Percentiles rank a stretch among this genome's conserved stretches.
Conservation (phyloP, 2,113 vertebrate species). For the Plestiodon gilberti region DNA sequence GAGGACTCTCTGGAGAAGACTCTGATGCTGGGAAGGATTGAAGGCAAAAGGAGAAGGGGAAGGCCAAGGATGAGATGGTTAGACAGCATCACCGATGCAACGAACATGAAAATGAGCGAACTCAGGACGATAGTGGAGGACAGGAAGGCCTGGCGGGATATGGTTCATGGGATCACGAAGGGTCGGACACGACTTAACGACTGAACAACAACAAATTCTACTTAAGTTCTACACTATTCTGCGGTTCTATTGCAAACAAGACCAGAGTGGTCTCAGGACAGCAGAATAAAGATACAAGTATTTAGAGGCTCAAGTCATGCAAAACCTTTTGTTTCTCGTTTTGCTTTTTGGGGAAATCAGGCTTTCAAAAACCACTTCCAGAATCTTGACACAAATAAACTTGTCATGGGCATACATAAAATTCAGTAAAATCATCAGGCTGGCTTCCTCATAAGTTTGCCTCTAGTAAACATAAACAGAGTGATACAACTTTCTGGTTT, state of each 20-base stretch:
- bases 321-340: background rate
- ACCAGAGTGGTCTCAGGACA: background rate
- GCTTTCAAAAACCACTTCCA: rapidly evolving
- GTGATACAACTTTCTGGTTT: background rate
- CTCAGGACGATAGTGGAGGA: too few relatives aligned
- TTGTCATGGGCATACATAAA: background rate
- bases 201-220: too few relatives aligned
- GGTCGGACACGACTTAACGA: too few relatives aligned
- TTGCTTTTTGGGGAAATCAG: rapidly evolving
- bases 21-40: too few relatives aligned
- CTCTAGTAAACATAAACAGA: rapidly evolving
- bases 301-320: background rate
- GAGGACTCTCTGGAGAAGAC: too few relatives aligned
- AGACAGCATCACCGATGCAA: too few relatives aligned
- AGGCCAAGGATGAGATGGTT: too few relatives aligned
- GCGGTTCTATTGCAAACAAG: background rate
- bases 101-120: too few relatives aligned
- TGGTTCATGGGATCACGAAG: too few relatives aligned
- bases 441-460: background rate
- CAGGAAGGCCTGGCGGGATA: too few relatives aligned
- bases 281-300: background rate
- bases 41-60: too few relatives aligned
- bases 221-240: background rate
- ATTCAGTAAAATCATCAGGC: rapidly evolving
- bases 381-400: background rate